Evolutionary conservation across 2,888 invertebrate genomes (phyloP), one percentile per base, ranked within the genome.

Genomic region (Diaphora mendica): DNA sequence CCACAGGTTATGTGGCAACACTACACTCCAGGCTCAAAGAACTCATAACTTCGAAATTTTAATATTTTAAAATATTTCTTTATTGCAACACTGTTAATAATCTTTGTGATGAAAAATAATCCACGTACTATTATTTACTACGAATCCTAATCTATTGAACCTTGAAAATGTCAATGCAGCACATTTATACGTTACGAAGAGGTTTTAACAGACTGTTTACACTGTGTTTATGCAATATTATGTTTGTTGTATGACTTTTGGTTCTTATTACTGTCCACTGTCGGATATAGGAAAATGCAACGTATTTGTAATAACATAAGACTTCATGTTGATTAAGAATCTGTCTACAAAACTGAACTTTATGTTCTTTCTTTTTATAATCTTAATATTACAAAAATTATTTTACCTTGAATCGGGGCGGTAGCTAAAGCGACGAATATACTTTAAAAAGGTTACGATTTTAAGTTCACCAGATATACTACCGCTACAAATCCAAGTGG

Each of bases 391-490:
- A 59, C 26, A 59, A 59, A n/a, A n/a, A 26, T 13, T 9, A 55
- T 11, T n/a, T 23, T 23, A 59, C 55, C 55, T 59, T 59, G 55
- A 59, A 59, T 3, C 55, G 3, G 26, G 26, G 26, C 55, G n/a
- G 55, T 55, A 55, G n/a, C 8, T 55, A n/a, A 55, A 5, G 55
- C 55, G n/a, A 55, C n/a, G n/a, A 11, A n/a, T 55, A 55, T 11
- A n/a, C n/a, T n/a, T n/a, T 55, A n/a, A n/a, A 51, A 55, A 55
- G 55, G 55, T 55, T 55, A 55, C 55, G n/a, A 11, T 55, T 55
- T 55, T 11, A 55, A 55, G n/a, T 55, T 55, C 55, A 55, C 11
- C n/a, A 11, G n/a, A 55, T n/a, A 55, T n/a, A 55, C 11, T 55
- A n/a, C 55, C 55, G 55, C 7, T n/a, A 11, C 23, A 7, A 55